Conservation (phyloP, 2,113 vertebrate species). For the Psammodynastes pulverulentus region DNA sequence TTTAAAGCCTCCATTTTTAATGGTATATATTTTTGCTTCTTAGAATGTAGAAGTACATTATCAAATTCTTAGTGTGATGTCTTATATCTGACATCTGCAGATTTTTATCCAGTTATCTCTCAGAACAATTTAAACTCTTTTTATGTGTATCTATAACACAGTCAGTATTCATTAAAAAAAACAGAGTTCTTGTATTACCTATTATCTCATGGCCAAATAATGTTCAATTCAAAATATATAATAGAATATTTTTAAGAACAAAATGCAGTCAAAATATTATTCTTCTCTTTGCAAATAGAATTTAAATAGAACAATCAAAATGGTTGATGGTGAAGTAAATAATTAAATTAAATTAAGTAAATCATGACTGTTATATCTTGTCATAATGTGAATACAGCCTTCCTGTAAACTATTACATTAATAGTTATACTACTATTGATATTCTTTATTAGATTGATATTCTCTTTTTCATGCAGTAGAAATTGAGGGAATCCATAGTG, state of each 20-base stretch:
- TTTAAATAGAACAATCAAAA: background rate
- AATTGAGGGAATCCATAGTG: background rate
- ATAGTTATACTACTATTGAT: background rate
- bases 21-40: background rate
- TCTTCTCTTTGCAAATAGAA: background rate
- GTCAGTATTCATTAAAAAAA: background rate
- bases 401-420: background rate
- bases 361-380: background rate
- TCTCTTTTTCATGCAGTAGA: background rate
- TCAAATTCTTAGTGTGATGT: conserved; percentile 2
- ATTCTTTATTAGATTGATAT: background rate
- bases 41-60: background rate
- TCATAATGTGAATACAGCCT: background rate
- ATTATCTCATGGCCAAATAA: conserved; percentile 12
- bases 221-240: background rate
- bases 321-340: background rate
- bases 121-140: conserved; percentile 10
- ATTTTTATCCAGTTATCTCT: conserved; percentile 34
- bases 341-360: background rate
- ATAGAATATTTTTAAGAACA: background rate
- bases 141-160: conserved; percentile 11
- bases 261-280: background rate
- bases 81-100: background rate
- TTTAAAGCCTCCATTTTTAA: conserved; percentile 17
- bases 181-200: background rate